Evolutionary conservation across 2,888 invertebrate genomes (phyloP), one percentile per base, ranked within the genome.

Genomic region (Parthenolecanium corni): DNA sequence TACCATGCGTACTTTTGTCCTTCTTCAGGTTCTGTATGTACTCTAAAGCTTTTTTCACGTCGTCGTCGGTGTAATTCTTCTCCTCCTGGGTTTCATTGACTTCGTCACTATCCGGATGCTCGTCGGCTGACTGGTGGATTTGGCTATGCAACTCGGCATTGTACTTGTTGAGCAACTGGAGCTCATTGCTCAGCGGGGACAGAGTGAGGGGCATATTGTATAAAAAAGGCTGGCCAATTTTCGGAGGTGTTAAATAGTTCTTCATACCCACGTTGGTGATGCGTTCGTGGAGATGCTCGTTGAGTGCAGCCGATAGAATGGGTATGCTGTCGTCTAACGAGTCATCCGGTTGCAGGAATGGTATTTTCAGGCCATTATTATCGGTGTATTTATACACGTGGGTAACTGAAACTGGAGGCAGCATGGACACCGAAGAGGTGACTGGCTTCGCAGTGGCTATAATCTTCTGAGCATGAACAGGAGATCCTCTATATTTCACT

Each of bases 81-180:
- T 70, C 69, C 56, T 67, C 65, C 73, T 77, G 67, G 73, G 71
- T 68, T 71, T 77, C 70, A 51, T 70, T 66, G 66, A 77, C 78
- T 67, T 73, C 74, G n/a, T 74, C 70, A 25, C 23, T 71, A 67
- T 63, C 72, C 72, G 11, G 71, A 71, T 56, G 71, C 66, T 64
- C 68, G 70, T 53, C 70, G 62, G 44, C 44, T 52, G 54, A 46
- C 63, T 64, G 40, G 46, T 62, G 61, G n/a, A 24, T 62, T 38
- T 52, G 62, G 18, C 16, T 12, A 9, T 52, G 42, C 14, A 63
- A 18, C 21, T 44, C 63, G 21, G 53, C 54, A 53, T 63, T 63
- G 46, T 44, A 63, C 46, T 54, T 53, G n/a, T 63, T 23, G 16
- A 63, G 2, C 12, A 63, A 18, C 5, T 63, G 52, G 36, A 53